Conservation (phyloP, 2,113 vertebrate genomes). For the Eretmodus cyanostictus region DNA sequence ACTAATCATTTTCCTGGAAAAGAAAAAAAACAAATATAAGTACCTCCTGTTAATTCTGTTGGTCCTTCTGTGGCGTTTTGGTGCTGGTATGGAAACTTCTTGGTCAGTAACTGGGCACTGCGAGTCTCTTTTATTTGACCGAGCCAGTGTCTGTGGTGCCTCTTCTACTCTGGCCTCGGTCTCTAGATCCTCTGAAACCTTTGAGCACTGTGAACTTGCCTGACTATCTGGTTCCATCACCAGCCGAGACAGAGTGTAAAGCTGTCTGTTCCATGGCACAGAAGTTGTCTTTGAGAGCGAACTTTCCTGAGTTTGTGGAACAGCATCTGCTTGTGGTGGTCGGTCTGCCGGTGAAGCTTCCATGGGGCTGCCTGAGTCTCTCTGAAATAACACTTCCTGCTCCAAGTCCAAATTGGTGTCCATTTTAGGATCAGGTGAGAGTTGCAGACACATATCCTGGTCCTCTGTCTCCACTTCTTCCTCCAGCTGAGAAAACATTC, state of each 20-base stretch:
- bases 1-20: background rate
- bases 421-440: conserved; percentile 2
- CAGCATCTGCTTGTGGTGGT: background rate
- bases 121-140: background rate
- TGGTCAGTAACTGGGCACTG: conserved; percentile 37
- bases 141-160: background rate
- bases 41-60: background rate
- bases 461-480: conserved; percentile 58
- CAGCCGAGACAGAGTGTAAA: conserved; percentile 68
- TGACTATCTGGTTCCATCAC: conserved; percentile 74
- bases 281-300: background rate
- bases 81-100: background rate
- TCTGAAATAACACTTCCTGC: conserved; percentile 1
- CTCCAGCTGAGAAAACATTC: conserved; percentile 73
- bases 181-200: conserved; percentile 17
- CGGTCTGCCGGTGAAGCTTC: conserved; percentile 44
- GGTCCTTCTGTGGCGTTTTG: background rate
- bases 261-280: background rate
- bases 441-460: conserved; percentile 6
- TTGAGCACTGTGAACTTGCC: conserved; percentile 18
- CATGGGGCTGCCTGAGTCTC: conserved; percentile 26
- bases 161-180: background rate
- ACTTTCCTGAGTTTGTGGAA: background rate
- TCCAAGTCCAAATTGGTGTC: conserved; percentile 12
- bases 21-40: background rate